phyloP scores from a whole-genome alignment of 2,113 vertebrate species.

The Apistogramma diplotaenia region DNA sequence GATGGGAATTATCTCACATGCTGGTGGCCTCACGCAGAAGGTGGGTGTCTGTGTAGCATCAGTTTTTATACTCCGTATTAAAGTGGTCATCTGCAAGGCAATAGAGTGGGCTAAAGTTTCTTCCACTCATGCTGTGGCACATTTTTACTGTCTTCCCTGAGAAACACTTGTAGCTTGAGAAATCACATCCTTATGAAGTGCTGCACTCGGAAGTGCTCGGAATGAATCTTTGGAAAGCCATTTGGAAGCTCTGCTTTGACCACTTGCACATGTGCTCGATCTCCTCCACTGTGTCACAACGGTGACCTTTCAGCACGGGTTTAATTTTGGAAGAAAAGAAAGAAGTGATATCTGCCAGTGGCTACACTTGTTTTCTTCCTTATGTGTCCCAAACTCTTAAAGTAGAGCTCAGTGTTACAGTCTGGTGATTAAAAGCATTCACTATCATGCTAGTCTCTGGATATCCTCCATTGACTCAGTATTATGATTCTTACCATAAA shows the following conservation, averaged over 20 bases:
- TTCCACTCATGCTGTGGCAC: neutral
- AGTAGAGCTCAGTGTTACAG: no score
- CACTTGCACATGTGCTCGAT: neutral
- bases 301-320: fast-evolving
- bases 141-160: neutral
- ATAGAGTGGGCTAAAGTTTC: neutral
- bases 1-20: conserved; percentile 55
- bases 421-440: no score
- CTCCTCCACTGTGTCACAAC: neutral
- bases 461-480: no score
- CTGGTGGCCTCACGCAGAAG: conserved; percentile 9
- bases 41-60: conserved; percentile 26
- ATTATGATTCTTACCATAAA: no score
- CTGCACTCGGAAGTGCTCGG: neutral
- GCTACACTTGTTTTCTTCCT: neutral
- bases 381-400: neutral
- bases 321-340: neutral
- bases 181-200: no score
- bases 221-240: no score
- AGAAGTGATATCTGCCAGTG: neutral
- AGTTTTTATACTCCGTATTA: neutral
- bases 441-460: no score
- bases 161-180: neutral
- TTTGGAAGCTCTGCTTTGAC: neutral
- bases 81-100: neutral